Base-by-base conservation (phyloP, 37 sponge, comb jelly and placozoan species). In the Halichondria panicea region DNA sequence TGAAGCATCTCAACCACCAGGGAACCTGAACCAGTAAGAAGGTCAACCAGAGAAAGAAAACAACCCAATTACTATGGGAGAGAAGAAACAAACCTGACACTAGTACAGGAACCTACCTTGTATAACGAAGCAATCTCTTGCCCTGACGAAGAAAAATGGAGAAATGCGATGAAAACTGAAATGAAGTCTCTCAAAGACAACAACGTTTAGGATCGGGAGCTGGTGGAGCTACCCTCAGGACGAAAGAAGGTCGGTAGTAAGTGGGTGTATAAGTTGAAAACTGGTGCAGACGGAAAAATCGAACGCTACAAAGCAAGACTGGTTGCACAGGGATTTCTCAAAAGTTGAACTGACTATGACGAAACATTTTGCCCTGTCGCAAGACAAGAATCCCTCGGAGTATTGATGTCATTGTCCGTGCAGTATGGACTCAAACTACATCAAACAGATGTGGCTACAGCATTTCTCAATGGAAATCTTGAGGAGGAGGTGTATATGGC, bases 211-310 rank as follows among this genome's bases (percentile, higher is more conserved):
- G 77, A 68, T 25, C 76, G 84, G 84, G 77, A 84, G 12, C 37
- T 75, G 62, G 73, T 40, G 37, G 32, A 50, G 21, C 4, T 9
- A 28, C 77, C 77, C 3, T 4, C 48, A 30, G 63, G 31, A 24
- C 24, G 63, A 1, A 66, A 57, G 28, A 43, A 53, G 36, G 67
- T 74, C 6, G 73, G 83, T 1, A 74, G 84, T 55, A 74, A 76
- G 32, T 84, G 77, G 84, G 77, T 84, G 19, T 84, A 46, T 45
- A 84, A 84, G 72, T 21, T 40, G 19, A 74, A 83, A 50, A 63
- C 59, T 24, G 59, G 42, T 38, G 83, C 52, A 59, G 66, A 74
- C 74, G 75, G 75, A 30, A n/a, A 11, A 18, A 15, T 48, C 13
- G 13, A 48, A 15, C 11, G 52, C 13, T 67, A 83, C 75, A 83